phyloP scores from a whole-genome alignment of 2,888 invertebrate species.

The Eupithecia subumbrata region DNA sequence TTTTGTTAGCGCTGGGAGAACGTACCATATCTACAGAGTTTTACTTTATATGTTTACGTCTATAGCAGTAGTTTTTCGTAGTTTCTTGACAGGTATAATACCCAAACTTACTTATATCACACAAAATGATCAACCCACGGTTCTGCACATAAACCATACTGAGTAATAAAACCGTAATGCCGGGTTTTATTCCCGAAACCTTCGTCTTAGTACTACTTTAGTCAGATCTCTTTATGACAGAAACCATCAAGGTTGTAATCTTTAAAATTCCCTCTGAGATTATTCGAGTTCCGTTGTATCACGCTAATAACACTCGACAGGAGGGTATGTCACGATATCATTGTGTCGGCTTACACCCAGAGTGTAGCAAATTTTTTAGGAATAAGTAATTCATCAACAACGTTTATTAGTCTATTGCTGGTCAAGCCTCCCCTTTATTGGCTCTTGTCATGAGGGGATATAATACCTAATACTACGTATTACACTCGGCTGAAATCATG shows the following conservation, averaged over 20 bases:
- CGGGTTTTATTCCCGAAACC: background rate
- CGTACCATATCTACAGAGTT: too few relatives aligned
- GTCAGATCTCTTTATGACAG: slow-evolving; percentile 1
- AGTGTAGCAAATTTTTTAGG: background rate
- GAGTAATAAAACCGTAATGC: background rate
- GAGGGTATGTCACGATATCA: background rate
- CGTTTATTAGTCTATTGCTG: too few relatives aligned
- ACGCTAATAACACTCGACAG: slow-evolving; percentile 7
- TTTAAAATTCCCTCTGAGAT: slow-evolving; percentile 20
- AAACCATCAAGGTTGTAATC: slow-evolving; percentile 8
- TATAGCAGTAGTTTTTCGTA: too few relatives aligned
- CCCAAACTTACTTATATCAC: background rate
- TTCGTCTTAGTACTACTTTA: background rate
- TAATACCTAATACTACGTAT: too few relatives aligned
- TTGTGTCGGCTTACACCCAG: background rate
- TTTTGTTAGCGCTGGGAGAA: too few relatives aligned
- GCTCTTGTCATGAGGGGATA: too few relatives aligned
- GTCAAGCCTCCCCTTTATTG: too few relatives aligned
- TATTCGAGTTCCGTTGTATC: background rate
- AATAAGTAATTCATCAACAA: too few relatives aligned
- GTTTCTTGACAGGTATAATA: too few relatives aligned
- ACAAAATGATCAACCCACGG: background rate
- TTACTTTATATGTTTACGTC: too few relatives aligned
- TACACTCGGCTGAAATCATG: too few relatives aligned
- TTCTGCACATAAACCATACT: background rate